Conservation (phyloP, 2,888 invertebrate species). For the Osmoderma eremita region DNA sequence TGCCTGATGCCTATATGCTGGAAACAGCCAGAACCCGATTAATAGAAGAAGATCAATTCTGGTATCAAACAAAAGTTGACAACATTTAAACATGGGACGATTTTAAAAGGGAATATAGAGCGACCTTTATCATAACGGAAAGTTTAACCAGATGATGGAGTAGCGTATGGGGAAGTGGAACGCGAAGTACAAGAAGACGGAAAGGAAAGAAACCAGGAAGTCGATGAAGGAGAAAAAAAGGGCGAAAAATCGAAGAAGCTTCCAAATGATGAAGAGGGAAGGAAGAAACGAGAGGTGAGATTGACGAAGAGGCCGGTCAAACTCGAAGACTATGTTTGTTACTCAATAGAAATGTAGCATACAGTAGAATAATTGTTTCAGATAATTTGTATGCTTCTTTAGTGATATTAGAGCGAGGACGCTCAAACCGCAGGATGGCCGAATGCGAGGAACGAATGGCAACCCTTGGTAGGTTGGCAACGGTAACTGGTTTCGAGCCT, state of each 20-base stretch:
- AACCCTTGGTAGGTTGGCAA: too few relatives aligned
- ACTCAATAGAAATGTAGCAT: too few relatives aligned
- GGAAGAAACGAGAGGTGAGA: too few relatives aligned
- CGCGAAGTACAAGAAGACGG: slow-evolving; percentile 73
- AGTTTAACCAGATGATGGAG: slow-evolving; percentile 67
- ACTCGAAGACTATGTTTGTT: too few relatives aligned
- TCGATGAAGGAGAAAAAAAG: slow-evolving; percentile 76
- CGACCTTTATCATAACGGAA: neutral
- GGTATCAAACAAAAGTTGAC: neutral
- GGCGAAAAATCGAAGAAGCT: slow-evolving; percentile 76
- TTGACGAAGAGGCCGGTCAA: too few relatives aligned
- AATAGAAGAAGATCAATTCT: neutral
- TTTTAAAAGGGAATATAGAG: neutral
- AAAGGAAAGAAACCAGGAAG: slow-evolving; percentile 75
- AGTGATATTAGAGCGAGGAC: too few relatives aligned
- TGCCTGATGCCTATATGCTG: neutral
- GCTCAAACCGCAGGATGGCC: too few relatives aligned
- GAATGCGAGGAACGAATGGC: too few relatives aligned
- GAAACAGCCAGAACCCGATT: neutral
- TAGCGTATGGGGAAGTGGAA: slow-evolving; percentile 72
- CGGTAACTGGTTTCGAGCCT: too few relatives aligned
- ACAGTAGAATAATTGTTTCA: too few relatives aligned
- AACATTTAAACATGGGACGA: neutral
- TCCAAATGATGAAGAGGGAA: slow-evolving; percentile 71
- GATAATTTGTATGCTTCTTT: too few relatives aligned